Base-by-base conservation (phyloP, 2,797 vertebrate species). In the Eulemur mongoz region DNA sequence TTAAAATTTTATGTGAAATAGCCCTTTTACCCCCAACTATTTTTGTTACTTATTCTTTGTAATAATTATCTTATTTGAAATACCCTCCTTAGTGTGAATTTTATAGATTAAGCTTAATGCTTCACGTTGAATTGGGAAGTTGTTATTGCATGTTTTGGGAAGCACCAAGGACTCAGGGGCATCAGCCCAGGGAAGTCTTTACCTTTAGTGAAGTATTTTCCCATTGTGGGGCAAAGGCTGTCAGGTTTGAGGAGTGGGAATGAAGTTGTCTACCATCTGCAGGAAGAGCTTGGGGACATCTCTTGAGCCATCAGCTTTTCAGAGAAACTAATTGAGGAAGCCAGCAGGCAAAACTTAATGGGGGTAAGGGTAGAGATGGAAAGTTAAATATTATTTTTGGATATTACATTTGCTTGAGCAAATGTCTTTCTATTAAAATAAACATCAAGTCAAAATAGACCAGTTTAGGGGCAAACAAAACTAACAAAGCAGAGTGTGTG, bases 51-150 rank as follows among this genome's bases (percentile, higher is more conserved):
- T 65, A 87, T 43, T 78, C 32, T 70, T 80, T 85, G 32, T 80
- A 67, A 38, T 76, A 89, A 84, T 69, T 69, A 38, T 20, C 38
- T 67, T 94, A 27, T 78, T 93, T 94, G 52, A 92, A 92, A 81
- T 90, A 82, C 22, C 30, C 32, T 83, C 38, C 69, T 67, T 72
- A 35, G 9, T 78, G 2, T 73, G 30, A 48, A 27, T 87, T 79
- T 93, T 48, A n/a, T 63, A 69, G 48, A 17, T n/a, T 50, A 88
- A 88, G 43, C 45, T 27, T 38, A 52, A 25, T 73, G 27, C 59
- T 63, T 81, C 95, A 23, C n/a, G 2, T 81, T 48, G 7, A 43
- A 57, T 30, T 89, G 27, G 43, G 40, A 69, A 32, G n/a, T 57
- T 80, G 9, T 61, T 32, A 54, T 89, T 89, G 59, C 22, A 0